phyloP scores from a whole-genome alignment of 2,113 vertebrate genomes.

The Harpagus bidentatus region DNA sequence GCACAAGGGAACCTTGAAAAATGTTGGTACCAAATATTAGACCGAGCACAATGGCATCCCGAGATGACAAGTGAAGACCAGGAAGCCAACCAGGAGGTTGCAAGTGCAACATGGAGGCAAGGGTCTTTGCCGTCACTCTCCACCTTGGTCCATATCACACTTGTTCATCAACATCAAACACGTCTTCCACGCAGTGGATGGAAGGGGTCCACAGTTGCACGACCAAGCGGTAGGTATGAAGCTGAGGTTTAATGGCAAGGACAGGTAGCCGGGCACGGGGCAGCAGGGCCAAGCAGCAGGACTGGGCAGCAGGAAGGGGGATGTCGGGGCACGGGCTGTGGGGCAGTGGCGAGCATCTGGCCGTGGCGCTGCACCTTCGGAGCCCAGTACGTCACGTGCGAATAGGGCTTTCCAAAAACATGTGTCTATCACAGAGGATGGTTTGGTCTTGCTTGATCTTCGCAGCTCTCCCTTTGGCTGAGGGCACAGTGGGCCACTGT shows the following conservation, averaged over 20 bases:
- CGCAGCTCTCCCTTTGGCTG: background rate
- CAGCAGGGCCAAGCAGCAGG: background rate
- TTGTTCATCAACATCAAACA: background rate
- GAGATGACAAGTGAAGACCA: background rate
- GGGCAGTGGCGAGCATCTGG: background rate
- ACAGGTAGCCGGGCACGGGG: background rate
- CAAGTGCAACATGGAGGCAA: background rate
- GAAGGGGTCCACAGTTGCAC: background rate
- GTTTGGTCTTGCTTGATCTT: background rate
- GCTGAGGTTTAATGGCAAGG: background rate
- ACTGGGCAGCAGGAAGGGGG: background rate
- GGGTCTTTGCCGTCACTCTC: background rate
- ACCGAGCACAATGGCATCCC: background rate
- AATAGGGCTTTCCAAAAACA: background rate
- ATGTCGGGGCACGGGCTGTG: fast-evolving
- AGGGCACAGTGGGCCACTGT: background rate
- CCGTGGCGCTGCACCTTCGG: background rate
- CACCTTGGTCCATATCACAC: background rate
- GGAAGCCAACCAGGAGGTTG: background rate
- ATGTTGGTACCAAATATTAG: background rate
- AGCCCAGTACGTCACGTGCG: fast-evolving
- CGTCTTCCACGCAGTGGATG: fast-evolving
- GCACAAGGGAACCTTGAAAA: background rate
- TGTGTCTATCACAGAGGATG: background rate
- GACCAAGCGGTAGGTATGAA: background rate